Conservation (phyloP, 2,113 vertebrate genomes). For the Anas platyrhynchos region DNA sequence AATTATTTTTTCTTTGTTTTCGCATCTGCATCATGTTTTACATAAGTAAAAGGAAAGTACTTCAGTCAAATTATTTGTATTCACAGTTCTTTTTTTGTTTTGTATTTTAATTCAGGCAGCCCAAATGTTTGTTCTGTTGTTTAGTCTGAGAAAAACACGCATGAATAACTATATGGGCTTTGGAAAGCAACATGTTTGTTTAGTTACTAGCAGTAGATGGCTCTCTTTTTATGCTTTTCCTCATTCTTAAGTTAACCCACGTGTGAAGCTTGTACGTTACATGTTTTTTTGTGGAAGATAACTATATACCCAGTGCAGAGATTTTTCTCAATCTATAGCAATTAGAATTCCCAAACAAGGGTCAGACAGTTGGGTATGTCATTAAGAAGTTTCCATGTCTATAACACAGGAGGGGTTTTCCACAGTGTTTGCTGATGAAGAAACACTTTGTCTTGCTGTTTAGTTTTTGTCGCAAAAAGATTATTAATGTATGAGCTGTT, state of each 20-base stretch:
- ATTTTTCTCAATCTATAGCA: not conserved
- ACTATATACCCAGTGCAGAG: not conserved
- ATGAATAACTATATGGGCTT: not conserved
- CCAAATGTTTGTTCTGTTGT: not conserved
- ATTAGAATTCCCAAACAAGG: not conserved
- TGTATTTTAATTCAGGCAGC: not conserved
- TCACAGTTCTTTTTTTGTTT: not conserved
- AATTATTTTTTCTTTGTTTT: not conserved
- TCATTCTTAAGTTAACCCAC: not conserved
- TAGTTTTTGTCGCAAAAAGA: not conserved
- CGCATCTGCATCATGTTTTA: not conserved
- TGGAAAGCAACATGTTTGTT: not conserved
- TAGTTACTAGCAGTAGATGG: constrained; percentile 10
- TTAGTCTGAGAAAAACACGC: not conserved
- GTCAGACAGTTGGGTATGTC: not conserved
- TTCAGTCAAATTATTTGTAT: not conserved
- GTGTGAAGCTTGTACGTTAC: not conserved
- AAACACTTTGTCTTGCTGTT: not conserved
- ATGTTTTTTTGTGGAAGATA: not conserved
- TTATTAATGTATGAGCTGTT: not conserved
- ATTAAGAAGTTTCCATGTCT: not conserved
- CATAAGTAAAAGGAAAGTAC: not conserved
- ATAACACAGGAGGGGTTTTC: not conserved
- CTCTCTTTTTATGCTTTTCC: not conserved
- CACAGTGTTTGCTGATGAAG: not conserved